These are phyloP conservation scores for Platypus cylindrus DNA, from an alignment of 2,888 invertebrate genomes.

Conservation along the genomic window DNA sequence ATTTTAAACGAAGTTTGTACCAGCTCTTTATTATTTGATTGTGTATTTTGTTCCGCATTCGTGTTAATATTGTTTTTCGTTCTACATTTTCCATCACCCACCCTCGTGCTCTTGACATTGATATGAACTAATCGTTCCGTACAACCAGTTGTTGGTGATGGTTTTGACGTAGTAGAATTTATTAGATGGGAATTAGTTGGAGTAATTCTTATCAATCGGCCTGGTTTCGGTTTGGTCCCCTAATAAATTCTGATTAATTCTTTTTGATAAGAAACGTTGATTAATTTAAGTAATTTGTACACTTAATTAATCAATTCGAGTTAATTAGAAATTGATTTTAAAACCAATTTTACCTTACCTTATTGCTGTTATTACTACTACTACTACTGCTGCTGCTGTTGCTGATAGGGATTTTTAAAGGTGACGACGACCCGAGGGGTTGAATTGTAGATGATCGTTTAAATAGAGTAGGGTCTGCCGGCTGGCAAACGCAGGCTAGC, in stretches of 20 bases:
- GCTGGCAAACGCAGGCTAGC: constrained; percentile 58
- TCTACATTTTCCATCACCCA: constrained; percentile 9
- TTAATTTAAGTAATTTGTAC: too few relatives aligned
- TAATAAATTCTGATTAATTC: too few relatives aligned
- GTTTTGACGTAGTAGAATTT: constrained; percentile 2
- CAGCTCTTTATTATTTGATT: constrained; percentile 3
- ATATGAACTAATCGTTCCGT: constrained; percentile 13
- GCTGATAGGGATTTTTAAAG: constrained; percentile 22
- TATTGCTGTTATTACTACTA: too few relatives aligned
- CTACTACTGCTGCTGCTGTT: too few relatives aligned
- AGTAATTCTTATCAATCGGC: constrained; percentile 18
- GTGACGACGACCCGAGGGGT: constrained; percentile 36
- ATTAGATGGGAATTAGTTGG: constrained; percentile 20
- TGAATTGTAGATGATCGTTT: constrained; percentile 43
- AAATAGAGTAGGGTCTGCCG: constrained; percentile 44
- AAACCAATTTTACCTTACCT: constrained; percentile 11
- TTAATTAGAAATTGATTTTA: too few relatives aligned
- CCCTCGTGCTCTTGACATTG: constrained; percentile 13
- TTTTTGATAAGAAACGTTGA: too few relatives aligned
- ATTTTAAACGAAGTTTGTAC: constrained; percentile 5
- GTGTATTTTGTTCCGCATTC: constrained; percentile 7
- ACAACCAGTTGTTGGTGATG: constrained; percentile 3
- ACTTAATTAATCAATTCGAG: too few relatives aligned
- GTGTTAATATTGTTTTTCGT: constrained; percentile 4
- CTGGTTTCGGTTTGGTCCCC: constrained; percentile 24